A percentile compares a stretch with the other conserved stretches of the same genome.
phyloP scores from a whole-genome alignment of 2,888 invertebrate genomes.

The Lottia scabra region DNA sequence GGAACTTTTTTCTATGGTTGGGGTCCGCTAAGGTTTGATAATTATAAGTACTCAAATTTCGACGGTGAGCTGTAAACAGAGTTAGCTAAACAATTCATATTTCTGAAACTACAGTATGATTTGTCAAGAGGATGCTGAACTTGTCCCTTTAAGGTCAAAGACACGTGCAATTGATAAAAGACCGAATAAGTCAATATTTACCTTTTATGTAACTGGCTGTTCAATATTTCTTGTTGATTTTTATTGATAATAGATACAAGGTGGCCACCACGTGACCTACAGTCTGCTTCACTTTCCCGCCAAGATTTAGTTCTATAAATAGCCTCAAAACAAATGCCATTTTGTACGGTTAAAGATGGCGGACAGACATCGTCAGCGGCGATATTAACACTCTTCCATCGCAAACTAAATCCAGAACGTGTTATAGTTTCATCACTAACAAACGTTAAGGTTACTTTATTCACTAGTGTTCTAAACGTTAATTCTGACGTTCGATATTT shows the following conservation, averaged over 20 bases:
- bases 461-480: slow-evolving; percentile 32
- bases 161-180: background rate
- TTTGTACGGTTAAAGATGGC: slow-evolving; percentile 25
- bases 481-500: slow-evolving; percentile 35
- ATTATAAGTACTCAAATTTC: no score
- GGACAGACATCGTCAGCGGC: slow-evolving; percentile 19
- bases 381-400: slow-evolving; percentile 33
- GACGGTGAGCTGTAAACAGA: no score
- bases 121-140: no score
- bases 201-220: slow-evolving; percentile 30
- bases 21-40: no score
- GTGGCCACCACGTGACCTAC: slow-evolving; percentile 35
- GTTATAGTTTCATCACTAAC: slow-evolving; percentile 34
- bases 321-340: slow-evolving; percentile 35
- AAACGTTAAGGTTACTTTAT: slow-evolving; percentile 34
- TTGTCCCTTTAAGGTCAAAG: no score
- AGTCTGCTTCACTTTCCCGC: slow-evolving; percentile 38
- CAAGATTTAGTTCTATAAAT: slow-evolving; percentile 31
- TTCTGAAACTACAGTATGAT: no score
- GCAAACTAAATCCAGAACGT: slow-evolving; percentile 36
- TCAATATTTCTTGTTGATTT: slow-evolving; percentile 30
- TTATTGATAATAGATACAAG: slow-evolving; percentile 35
- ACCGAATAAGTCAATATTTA: slow-evolving; percentile 10
- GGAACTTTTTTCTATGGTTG: no score
- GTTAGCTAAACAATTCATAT: no score